These are phyloP conservation scores for Chamaea fasciata DNA, from an alignment of 2,113 vertebrate genomes.

Conservation along the genomic window DNA sequence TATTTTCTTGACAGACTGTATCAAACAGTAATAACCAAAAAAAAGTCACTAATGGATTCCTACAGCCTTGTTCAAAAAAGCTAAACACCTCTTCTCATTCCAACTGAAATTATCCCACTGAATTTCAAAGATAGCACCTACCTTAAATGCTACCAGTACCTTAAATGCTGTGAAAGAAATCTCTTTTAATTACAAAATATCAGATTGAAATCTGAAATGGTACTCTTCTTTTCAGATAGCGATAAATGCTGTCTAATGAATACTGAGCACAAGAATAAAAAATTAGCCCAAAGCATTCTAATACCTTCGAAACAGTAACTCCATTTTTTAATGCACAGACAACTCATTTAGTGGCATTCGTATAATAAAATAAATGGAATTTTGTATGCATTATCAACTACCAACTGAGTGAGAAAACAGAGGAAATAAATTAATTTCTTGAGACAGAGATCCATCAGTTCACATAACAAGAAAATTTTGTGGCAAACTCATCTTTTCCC, in stretches of 20 bases:
- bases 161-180: neutral
- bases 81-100: neutral
- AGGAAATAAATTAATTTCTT: neutral
- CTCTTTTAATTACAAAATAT: neutral
- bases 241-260: neutral
- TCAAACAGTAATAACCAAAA: neutral
- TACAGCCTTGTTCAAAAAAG: neutral
- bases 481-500: neutral
- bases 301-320: neutral
- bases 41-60: neutral
- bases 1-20: neutral
- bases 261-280: neutral
- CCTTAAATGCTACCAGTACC: neutral
- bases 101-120: neutral
- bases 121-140: neutral
- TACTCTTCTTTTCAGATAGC: neutral
- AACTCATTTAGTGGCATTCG: neutral
- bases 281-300: neutral
- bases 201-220: neutral
- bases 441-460: neutral
- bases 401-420: neutral
- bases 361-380: neutral
- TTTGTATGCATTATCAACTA: neutral
- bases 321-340: neutral
- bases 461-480: fast-evolving